Percentiles rank a stretch among this genome's conserved stretches.
These are phyloP conservation scores for Pocillopora verrucosa DNA, from an alignment of 64 coral and sea anemone species.

Conservation along the genomic window DNA sequence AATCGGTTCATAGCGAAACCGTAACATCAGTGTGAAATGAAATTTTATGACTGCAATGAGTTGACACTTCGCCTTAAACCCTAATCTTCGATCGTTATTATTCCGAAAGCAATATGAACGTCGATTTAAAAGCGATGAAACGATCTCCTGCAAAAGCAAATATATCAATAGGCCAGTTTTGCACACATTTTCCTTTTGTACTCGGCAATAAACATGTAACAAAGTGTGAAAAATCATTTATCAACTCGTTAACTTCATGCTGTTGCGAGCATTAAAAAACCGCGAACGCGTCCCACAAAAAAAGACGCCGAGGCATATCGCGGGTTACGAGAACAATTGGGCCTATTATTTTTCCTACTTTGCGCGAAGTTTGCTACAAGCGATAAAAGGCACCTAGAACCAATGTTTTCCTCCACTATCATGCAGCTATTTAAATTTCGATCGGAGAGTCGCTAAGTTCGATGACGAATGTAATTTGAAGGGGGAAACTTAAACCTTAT, in stretches of 20 bases:
- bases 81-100: background rate
- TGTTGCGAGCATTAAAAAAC: background rate
- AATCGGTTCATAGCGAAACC: background rate
- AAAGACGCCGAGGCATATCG: background rate
- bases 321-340: too few relatives aligned
- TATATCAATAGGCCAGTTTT: constrained; percentile 21
- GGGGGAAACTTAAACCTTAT: too few relatives aligned
- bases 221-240: constrained; percentile 45
- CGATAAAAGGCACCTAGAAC: too few relatives aligned
- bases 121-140: background rate
- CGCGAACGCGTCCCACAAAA: background rate
- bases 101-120: background rate
- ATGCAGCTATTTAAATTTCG: too few relatives aligned
- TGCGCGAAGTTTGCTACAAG: too few relatives aligned
- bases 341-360: too few relatives aligned
- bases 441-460: too few relatives aligned
- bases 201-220: background rate
- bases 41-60: background rate
- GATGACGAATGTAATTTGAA: too few relatives aligned
- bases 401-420: too few relatives aligned
- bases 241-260: background rate
- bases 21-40: background rate
- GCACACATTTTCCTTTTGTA: constrained; percentile 31
- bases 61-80: background rate
- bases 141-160: constrained; percentile 31